phyloP scores from a whole-genome alignment of 2,888 invertebrate genomes.

The Caenorhabditis sulstoni region DNA sequence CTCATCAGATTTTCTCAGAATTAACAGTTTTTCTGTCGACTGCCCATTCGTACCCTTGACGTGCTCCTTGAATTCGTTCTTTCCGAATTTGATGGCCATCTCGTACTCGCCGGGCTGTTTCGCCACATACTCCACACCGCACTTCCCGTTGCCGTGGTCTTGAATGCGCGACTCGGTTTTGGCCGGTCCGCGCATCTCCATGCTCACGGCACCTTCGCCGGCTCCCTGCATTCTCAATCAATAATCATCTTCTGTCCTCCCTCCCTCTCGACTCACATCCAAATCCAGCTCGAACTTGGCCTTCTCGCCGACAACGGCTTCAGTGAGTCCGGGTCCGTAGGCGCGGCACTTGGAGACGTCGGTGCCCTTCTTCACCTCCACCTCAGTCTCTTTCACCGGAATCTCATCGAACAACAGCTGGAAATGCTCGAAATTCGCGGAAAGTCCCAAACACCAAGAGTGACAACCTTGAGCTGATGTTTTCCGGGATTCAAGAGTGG shows the following conservation, averaged over 20 bases:
- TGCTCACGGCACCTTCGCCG: conserved; percentile 94
- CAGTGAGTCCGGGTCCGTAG: conserved; percentile 53
- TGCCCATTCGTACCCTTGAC: conserved; percentile 65
- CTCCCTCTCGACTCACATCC: conserved; percentile 41
- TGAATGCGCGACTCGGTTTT: conserved; percentile 85
- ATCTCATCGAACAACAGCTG: conserved; percentile 64
- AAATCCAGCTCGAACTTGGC: conserved; percentile 63
- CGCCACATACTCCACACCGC: conserved; percentile 93
- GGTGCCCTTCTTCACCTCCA: conserved; percentile 58
- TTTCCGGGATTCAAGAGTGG: conserved; percentile 38
- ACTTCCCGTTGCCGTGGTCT: conserved; percentile 95
- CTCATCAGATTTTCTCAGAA: too few relatives aligned
- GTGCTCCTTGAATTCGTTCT: conserved; percentile 62
- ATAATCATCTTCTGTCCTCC: neutral
- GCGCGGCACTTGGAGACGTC: conserved; percentile 60
- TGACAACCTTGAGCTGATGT: conserved; percentile 27
- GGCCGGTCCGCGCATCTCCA: conserved; percentile 96
- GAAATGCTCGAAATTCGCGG: neutral
- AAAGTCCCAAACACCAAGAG: too few relatives aligned
- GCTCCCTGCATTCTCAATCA: conserved; percentile 85
- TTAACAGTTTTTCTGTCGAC: too few relatives aligned
- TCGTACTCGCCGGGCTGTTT: conserved; percentile 92
- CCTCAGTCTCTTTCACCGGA: conserved; percentile 38
- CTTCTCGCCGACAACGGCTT: conserved; percentile 60
- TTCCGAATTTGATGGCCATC: conserved; percentile 68